Base-by-base conservation (phyloP, 2,888 invertebrate genomes). In the Prostheceraeus crozeri region DNA sequence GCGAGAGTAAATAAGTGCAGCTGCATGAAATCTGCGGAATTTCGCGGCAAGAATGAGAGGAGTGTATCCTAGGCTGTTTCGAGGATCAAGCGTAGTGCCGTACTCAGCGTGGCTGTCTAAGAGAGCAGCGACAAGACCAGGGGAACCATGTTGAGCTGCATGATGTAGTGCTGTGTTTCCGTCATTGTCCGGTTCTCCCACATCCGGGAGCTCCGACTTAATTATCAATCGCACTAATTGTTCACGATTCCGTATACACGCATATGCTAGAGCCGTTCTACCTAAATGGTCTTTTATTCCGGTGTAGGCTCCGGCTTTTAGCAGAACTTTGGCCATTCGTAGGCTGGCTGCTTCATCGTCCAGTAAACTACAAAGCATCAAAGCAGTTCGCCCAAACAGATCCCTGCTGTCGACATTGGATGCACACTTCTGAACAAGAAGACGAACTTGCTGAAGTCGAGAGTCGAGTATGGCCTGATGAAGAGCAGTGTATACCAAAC, bases 401-500 rank as follows among this genome's bases (percentile, higher is more conserved):
- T 74, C 74, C 60, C 67, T 67, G 3, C 65, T 65, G 62, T 74
- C 70, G n/a, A 71, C 68, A 57, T 68, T 68, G 54, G 65, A 69
- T 46, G 67, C 67, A 60, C 72, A 71, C 61, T 70, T 71, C 16
- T 64, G 60, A 11, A 74, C 71, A 11, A 74, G 67, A 3, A 74
- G 68, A 3, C 73, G 66, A 0, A 72, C 72, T 63, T 74, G 74
- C 55, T 72, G 72, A 4, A 74, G 64, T 3, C 74, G 65, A 30
- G 68, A 68, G 61, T 73, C 73, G 45, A 73, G 64, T 2, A 74
- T 70, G 4, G 74, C 73, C 59, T 74, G 74, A 57, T 74, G 74
- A 0, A 74, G 69, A 4, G 74, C 73, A 4, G 74, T 74, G 64
- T 74, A 74, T 11, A 73, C 64, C 25, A 71, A 68, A 1, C 72